phyloP scores from a whole-genome alignment of 2,797 vertebrate species.

The Martes flavigula region DNA sequence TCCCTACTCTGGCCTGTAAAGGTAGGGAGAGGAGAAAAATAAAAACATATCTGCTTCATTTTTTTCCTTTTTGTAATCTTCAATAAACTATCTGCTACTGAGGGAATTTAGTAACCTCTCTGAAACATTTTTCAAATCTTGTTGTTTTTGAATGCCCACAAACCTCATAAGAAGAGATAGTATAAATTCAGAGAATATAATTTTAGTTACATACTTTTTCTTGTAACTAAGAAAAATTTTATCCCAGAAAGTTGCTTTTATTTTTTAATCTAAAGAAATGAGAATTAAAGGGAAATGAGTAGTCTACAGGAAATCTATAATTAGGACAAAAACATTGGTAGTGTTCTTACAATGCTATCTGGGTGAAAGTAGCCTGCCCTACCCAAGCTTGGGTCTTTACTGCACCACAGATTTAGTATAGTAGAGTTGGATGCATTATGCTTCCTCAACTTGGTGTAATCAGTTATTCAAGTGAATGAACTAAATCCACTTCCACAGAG shows the following conservation, averaged over 20 bases:
- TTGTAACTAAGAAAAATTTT: not conserved
- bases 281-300: not conserved
- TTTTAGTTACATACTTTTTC: not conserved
- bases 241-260: not conserved
- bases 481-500: not conserved
- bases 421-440: not conserved
- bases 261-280: not conserved
- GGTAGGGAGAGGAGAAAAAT: not conserved
- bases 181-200: not conserved
- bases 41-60: not conserved
- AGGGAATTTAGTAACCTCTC: not conserved
- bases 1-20: not conserved
- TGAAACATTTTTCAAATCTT: not conserved
- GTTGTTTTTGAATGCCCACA: not conserved
- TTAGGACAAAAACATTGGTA: not conserved
- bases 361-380: not conserved
- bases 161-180: not conserved
- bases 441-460: not conserved
- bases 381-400: not conserved
- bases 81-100: not conserved
- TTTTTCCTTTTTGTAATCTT: not conserved
- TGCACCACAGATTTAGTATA: not conserved
- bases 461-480: not conserved
- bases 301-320: not conserved
- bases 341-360: not conserved